A percentile compares a stretch with the other conserved stretches of the same genome.
Conservation (phyloP, 2,888 invertebrate genomes). For the Diarsia brunnea region DNA sequence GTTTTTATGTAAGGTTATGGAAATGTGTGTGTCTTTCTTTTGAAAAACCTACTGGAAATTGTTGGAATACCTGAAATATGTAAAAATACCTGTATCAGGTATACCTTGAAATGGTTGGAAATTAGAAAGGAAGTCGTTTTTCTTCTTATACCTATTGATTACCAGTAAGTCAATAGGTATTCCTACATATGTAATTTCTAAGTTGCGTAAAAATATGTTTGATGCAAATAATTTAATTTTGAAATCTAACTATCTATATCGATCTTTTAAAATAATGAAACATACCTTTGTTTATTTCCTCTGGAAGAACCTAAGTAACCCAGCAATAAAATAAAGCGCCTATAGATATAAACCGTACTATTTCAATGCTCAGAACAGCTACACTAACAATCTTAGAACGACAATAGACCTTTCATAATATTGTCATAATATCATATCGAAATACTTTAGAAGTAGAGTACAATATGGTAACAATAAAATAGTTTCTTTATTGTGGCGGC, state of each 20-base stretch:
- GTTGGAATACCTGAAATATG: no score
- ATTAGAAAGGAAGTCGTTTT: background rate
- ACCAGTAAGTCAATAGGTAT: no score
- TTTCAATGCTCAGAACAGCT: slow-evolving; percentile 41
- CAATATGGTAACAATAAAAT: slow-evolving; percentile 84
- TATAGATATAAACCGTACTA: background rate
- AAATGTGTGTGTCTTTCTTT: slow-evolving; percentile 17
- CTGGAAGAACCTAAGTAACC: background rate
- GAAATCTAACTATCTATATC: no score
- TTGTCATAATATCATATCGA: slow-evolving; percentile 70
- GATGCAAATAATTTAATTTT: no score
- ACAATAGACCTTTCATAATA: slow-evolving; percentile 65
- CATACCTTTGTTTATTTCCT: slow-evolving; percentile 9
- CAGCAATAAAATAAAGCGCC: slow-evolving; percentile 11
- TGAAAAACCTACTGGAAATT: slow-evolving; percentile 9
- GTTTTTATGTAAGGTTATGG: slow-evolving; percentile 1
- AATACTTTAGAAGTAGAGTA: slow-evolving; percentile 70
- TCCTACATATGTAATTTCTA: background rate
- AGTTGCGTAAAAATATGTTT: background rate
- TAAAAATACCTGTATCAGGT: no score
- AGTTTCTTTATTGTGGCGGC: slow-evolving; percentile 87
- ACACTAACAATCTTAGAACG: slow-evolving; percentile 51
- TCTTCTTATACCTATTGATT: background rate
- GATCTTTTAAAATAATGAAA: slow-evolving; percentile 16
- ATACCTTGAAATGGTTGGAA: background rate